Evolutionary conservation across 2,888 invertebrate genomes (phyloP).

Genomic region (Acrocyrtus sp.): DNA sequence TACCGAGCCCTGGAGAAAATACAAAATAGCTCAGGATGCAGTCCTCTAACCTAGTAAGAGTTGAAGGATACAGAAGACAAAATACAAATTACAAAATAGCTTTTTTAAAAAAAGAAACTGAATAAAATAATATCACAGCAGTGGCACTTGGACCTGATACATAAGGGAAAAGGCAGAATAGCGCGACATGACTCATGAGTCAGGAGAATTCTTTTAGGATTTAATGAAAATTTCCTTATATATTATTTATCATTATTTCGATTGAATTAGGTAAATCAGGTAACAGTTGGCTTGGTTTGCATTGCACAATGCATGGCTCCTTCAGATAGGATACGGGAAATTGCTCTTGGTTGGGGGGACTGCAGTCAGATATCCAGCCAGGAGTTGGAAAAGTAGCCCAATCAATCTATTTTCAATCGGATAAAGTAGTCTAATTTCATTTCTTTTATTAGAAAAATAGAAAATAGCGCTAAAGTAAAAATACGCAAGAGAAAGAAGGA

Average conservation of each 20-base stretch:
- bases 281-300: conserved; percentile 24
- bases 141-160: conserved; percentile 26
- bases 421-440: conserved; percentile 33
- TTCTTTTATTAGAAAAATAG: too few species aligned
- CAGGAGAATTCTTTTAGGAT: conserved; percentile 27
- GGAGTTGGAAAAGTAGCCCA: conserved; percentile 16
- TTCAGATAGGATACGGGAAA: conserved; percentile 1
- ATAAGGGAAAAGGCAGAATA: too few species aligned
- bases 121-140: not conserved
- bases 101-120: conserved; percentile 1
- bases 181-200: too few species aligned
- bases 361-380: conserved; percentile 25
- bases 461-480: too few species aligned
- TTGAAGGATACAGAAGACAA: not conserved
- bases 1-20: too few species aligned
- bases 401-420: conserved; percentile 44
- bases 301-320: conserved; percentile 4
- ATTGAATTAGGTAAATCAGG: conserved; percentile 28
- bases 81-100: not conserved
- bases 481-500: too few species aligned
- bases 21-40: too few species aligned
- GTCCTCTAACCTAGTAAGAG: not conserved
- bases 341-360: conserved; percentile 31
- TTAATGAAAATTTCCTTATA: too few species aligned
- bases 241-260: too few species aligned